These are phyloP conservation scores for Grammomys surdaster DNA, from an alignment of 2,113 vertebrate genomes.

Conservation along the genomic window DNA sequence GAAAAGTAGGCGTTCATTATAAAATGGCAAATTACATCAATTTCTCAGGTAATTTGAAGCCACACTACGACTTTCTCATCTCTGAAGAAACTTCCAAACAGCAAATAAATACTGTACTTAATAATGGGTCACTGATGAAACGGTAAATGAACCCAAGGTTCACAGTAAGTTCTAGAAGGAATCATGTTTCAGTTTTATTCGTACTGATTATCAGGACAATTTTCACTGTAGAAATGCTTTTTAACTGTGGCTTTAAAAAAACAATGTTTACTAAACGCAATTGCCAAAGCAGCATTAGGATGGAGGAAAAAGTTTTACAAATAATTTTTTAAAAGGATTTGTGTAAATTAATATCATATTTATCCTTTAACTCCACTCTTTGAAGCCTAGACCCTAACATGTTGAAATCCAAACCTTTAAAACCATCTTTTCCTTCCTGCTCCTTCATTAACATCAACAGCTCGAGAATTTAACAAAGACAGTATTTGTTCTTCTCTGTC, in stretches of 20 bases:
- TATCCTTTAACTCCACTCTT: not conserved
- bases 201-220: not conserved
- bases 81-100: conserved; percentile 36
- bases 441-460: not conserved
- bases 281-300: not conserved
- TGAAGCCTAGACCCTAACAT: not conserved
- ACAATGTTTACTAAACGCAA: not conserved
- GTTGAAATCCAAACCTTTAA: not conserved
- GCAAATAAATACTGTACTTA: conserved; percentile 39
- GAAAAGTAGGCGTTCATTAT: not conserved
- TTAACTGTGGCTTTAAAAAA: not conserved
- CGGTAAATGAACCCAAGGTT: not conserved
- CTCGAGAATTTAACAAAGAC: conserved; percentile 20
- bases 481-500: not conserved
- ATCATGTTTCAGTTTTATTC: not conserved
- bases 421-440: not conserved
- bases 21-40: conserved; percentile 35
- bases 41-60: conserved; percentile 52
- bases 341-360: conserved; percentile 28
- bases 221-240: not conserved
- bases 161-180: conserved; percentile 35
- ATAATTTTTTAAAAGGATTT: not conserved
- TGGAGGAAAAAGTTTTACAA: not conserved
- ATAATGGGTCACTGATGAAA: not conserved
- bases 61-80: not conserved